phyloP scores from a whole-genome alignment of 2,113 vertebrate species.

The Prietella phreatophila region DNA sequence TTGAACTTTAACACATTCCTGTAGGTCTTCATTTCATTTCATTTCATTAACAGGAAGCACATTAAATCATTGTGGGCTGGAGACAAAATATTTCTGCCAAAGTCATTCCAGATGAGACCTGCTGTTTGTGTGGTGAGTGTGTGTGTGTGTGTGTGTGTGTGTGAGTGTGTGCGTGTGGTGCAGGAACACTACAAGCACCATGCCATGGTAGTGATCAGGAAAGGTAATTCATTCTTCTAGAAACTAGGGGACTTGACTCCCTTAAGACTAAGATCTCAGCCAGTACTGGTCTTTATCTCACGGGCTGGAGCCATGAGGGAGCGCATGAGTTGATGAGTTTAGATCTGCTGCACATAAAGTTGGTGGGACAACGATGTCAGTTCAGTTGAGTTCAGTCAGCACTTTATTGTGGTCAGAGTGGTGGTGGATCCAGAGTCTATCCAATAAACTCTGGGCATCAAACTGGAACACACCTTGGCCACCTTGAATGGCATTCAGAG shows the following conservation, averaged over 20 bases:
- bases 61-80: conserved; percentile 82
- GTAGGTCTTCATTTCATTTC: not conserved
- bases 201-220: not conserved
- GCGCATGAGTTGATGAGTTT: not conserved
- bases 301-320: not conserved
- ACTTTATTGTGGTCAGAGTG: not conserved
- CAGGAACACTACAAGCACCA: too few relatives aligned
- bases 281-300: not conserved
- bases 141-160: not conserved
- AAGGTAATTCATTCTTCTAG: not conserved
- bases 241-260: not conserved
- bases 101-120: conserved; percentile 68
- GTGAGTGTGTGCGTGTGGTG: too few relatives aligned
- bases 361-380: not conserved
- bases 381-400: too few relatives aligned
- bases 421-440: not conserved
- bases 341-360: not conserved
- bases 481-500: not conserved
- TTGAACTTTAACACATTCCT: not conserved
- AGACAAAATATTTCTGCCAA: conserved; percentile 76
- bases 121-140: conserved; percentile 75
- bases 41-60: conserved; percentile 75
- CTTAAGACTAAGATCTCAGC: not conserved
- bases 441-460: not conserved
- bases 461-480: not conserved